These are phyloP conservation scores for Noctua janthina DNA, from an alignment of 2,888 invertebrate species.

Conservation along the genomic window DNA sequence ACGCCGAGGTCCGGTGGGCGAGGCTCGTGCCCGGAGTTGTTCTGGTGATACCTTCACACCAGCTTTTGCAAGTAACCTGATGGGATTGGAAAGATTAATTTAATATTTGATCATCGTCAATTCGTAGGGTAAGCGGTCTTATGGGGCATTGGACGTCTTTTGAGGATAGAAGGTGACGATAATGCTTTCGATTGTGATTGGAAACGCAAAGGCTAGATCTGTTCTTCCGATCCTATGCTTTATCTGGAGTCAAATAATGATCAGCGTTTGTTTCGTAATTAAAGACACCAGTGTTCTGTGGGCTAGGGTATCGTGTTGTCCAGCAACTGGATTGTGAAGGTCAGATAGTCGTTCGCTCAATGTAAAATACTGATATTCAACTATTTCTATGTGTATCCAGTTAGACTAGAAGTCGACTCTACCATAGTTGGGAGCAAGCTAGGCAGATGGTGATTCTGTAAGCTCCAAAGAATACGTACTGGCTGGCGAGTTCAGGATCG, in stretches of 20 bases:
- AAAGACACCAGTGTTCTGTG: background rate
- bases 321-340: background rate
- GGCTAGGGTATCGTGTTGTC: background rate
- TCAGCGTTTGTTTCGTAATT: background rate
- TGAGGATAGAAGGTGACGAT: background rate
- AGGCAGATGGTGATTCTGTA: background rate
- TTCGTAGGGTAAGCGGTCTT: background rate
- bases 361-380: background rate
- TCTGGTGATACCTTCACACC: constrained; percentile 96
- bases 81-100: no score
- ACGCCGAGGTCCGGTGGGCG: constrained; percentile 95
- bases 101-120: background rate
- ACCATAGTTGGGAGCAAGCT: background rate
- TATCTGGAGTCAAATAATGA: background rate
- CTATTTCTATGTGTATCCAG: background rate
- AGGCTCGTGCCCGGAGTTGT: constrained; percentile 95
- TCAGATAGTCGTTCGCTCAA: background rate
- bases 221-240: background rate
- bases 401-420: background rate
- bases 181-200: background rate
- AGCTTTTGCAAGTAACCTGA: constrained; percentile 95
- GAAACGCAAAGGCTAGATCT: background rate
- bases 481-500: constrained; percentile 96
- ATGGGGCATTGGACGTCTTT: background rate
- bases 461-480: constrained; percentile 82